Evolutionary conservation across 2,888 invertebrate species (phyloP), one percentile per base, ranked within the genome.

Genomic region (Darwinula stevensoni): DNA sequence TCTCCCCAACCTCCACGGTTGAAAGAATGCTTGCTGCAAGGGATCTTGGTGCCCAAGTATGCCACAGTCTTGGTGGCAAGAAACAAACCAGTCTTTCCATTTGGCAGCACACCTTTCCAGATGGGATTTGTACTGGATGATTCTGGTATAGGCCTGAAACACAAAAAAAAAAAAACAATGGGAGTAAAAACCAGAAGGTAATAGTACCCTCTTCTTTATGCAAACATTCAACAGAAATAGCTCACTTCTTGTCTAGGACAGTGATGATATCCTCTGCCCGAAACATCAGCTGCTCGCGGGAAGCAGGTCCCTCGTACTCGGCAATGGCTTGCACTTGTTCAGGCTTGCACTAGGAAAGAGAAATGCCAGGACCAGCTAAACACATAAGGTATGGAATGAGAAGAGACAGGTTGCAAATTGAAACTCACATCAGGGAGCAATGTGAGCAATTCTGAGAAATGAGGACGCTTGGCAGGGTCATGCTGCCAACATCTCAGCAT

Each of bases 401-500:
- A 29, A 31, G 36, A 32, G 31, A 35, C 13, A 30, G 11, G 28
- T 17, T 11, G 16, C 4, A 26, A 31, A 28, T 16, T 31, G 22
- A 14, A 16, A 38, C 46, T 41, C 44, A 61, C 59, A 44, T 76
- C 75, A 1, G 74, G 72, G 39, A 94, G 50, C 32, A 67, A 58
- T 11, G 63, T 61, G 31, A 66, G 64, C 15, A 94, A 61, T 38
- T 88, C 82, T 31, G 67, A 63, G 49, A 97, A 97, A 37, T 71
- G 75, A 0, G 94, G 94, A 36, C 97, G 57, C 39, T 70, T 65
- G 18, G 61, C 60, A 0, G 82, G 72, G 41, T 88, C 82, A 46
- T 91, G 86, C 36, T 74, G 67, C 97, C 97, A 97, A 49, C 94
- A 94, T 46, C 80, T 74, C 40, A 73, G 58, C 91, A 97, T 91